These are phyloP conservation scores for Cyrtonyx montezumae DNA, from an alignment of 2,113 vertebrate genomes.

Conservation along the genomic window DNA sequence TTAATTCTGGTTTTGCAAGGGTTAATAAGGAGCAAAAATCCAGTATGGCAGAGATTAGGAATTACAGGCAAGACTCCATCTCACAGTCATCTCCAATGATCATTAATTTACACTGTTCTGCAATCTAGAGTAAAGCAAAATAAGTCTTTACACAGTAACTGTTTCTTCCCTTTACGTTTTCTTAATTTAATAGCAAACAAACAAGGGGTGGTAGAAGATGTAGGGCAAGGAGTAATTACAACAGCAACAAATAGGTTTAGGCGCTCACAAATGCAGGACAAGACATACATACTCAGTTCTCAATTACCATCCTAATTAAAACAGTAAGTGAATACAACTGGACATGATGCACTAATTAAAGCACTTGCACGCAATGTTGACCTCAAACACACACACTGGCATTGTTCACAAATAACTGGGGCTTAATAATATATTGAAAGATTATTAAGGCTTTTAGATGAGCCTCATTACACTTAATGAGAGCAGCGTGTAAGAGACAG, in stretches of 20 bases:
- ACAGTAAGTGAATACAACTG: neutral
- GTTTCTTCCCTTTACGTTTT: neutral
- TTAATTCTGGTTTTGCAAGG: neutral
- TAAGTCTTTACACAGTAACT: neutral
- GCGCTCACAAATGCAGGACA: neutral
- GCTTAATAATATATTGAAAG: conserved; percentile 35
- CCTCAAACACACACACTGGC: neutral
- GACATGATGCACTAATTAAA: conserved; percentile 36
- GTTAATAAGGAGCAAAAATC: neutral
- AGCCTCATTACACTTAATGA: conserved; percentile 33
- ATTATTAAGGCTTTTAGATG: conserved; percentile 38
- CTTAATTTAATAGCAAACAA: neutral
- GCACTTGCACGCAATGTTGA: neutral
- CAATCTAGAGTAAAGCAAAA: neutral
- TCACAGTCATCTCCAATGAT: neutral
- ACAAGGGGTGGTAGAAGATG: neutral
- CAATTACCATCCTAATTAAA: conserved; percentile 37
- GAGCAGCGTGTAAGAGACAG: neutral
- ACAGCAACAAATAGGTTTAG: neutral
- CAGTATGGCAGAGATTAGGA: neutral
- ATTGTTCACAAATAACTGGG: conserved; percentile 30
- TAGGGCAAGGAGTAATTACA: conserved; percentile 13
- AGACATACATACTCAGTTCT: neutral
- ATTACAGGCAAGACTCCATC: neutral
- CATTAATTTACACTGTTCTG: neutral